Base-by-base conservation (phyloP, 1,140 invertebrate species). In the Drosophila hydei region DNA sequence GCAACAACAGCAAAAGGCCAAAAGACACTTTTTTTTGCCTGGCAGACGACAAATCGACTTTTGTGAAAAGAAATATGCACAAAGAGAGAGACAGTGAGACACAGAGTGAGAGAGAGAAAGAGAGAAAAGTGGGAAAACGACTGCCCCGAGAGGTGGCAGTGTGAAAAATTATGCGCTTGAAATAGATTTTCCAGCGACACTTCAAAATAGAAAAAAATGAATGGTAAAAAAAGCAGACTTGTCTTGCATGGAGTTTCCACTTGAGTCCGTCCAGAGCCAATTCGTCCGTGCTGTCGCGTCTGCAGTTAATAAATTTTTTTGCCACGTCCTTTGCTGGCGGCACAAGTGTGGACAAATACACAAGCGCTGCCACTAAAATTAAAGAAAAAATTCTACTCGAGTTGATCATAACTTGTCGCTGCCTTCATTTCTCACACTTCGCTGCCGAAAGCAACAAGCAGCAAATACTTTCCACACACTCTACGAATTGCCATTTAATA, bases 141-240 rank as follows among this genome's bases (percentile, higher is more conserved):
- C 64, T 81, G 79, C 65, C 80, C 56, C 75, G 71, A 50, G 85
- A 85, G 70, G 77, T 85, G 81, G 70, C 81, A 77, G 77, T 65
- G 71, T 87, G 77, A 74, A 81, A 81, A 87, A 88, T 87, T 87
- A 88, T 88, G 81, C 75, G 74, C 67, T 67, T 51, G 51, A 87
- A 87, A 87, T 87, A 87, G 81, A 88, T 87, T 87, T 88, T 88
- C 81, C 74, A 75, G 81, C 72, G 50, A 70, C 74, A 77, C 59
- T 55, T 40, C 21, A 65, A 61, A 78, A 42, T 38, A 38, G 33
- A 36, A 36, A 43, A 43, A 38, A 51, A 8, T n/a, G 19, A 21
- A 50, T n/a, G 42, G 11, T 36, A 42, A 18, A 61, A 18, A 54
- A 72, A 64, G 50, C 36, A 21, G 18, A 45, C 43, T 45, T 23